Base-by-base conservation (phyloP, 1,140 invertebrate species). In the Eriocheir sinensis region DNA sequence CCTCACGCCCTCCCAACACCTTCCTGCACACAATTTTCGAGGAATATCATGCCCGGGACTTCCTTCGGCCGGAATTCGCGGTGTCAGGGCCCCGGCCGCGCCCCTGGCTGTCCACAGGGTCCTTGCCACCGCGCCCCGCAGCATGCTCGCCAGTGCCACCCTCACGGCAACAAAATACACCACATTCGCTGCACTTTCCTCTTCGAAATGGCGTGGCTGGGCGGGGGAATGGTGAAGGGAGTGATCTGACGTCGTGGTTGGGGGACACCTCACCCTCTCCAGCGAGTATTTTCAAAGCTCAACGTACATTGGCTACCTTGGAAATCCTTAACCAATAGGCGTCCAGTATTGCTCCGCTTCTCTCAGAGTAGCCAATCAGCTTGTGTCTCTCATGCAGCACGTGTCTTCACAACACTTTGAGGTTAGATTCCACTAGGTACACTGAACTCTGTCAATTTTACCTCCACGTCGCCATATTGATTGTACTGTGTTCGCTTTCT, bases 401-500 rank as follows among this genome's bases (percentile, higher is more conserved):
- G 34, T 15, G 15, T 48, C 9, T 81, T 27, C 41, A 12, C 32
- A 0, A 17, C 40, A 83, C 2, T 12, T 0, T 30, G 83, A 32
- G 83, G 17, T n/a, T 40, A 60, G 92, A 81, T 83, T 41, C 17
- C 34, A 89, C 34, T 93, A 80, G 17, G 94, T 93, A 95, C 91
- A 95, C 53, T 93, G 38, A 95, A 89, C 88, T 81, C 90, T 89
- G 27, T 30, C 21, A 6, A 53, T 41, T 88, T 30, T 44, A 17
- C 38, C 94, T 40, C 41, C 4, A 21, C 48, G 94, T 86, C 85
- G 94, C 94, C 94, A 95, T 95, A 89, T 95, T 95, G 85, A 83
- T 81, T 95, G 94, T 95, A 95, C 94, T 95, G 86, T 21, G 83
- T 95, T 95, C 94, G 94, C 94, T 95, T 92, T 93, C 91, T 90